Conservation (phyloP, 2,113 vertebrate species). For the Isurus oxyrinchus region DNA sequence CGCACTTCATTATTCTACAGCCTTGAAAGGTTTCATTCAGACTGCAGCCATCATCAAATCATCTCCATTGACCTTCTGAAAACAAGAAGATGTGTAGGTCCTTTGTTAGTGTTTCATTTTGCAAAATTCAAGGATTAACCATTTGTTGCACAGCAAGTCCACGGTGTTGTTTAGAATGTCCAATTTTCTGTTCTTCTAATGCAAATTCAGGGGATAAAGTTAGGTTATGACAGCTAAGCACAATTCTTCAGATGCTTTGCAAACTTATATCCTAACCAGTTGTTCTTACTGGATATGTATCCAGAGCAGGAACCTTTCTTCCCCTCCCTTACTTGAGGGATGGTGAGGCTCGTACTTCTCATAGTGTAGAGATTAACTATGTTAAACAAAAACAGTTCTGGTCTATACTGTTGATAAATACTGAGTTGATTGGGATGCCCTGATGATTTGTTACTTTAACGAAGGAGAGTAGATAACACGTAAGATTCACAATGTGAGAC, state of each 20-base stretch:
- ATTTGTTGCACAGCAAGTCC: neutral
- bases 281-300: neutral
- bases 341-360: neutral
- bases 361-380: neutral
- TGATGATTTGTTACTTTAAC: neutral
- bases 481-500: neutral
- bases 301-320: neutral
- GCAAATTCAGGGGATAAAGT: neutral
- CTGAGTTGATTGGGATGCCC: neutral
- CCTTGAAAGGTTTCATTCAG: neutral
- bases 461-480: neutral
- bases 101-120: neutral
- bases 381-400: neutral
- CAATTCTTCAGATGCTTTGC: neutral
- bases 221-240: neutral
- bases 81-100: neutral
- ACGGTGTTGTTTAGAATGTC: neutral
- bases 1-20: neutral
- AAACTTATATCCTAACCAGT: neutral
- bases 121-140: slow-evolving; percentile 1
- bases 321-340: neutral
- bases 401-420: neutral
- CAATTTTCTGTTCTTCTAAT: neutral
- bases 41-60: neutral
- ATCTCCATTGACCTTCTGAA: neutral